phyloP scores from a whole-genome alignment of 2,113 vertebrate genomes.

The Xenopus borealis region DNA sequence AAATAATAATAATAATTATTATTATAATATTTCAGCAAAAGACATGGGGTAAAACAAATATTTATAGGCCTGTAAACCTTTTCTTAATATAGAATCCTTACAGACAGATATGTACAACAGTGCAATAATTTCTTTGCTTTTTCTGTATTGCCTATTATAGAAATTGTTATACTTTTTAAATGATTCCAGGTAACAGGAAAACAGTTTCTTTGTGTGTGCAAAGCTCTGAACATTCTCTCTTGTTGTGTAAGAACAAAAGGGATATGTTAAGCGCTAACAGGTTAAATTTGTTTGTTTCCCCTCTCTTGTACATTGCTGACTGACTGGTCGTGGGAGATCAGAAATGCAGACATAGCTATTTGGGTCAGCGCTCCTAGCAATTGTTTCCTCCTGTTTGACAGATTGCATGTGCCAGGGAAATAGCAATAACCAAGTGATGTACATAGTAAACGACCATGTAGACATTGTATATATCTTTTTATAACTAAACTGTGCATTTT shows the following conservation, averaged over 20 bases:
- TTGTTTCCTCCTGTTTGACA: slow-evolving; percentile 45
- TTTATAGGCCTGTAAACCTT: too few species aligned
- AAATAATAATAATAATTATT: too few species aligned
- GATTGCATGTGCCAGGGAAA: slow-evolving; percentile 45
- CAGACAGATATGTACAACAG: too few species aligned
- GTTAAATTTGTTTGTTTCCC: slow-evolving; percentile 7
- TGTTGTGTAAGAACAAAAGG: slow-evolving; percentile 28
- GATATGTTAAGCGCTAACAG: slow-evolving; percentile 25
- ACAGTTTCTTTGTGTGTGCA: too few species aligned
- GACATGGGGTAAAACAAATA: too few species aligned
- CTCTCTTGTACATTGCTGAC: slow-evolving; percentile 27
- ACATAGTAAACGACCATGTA: slow-evolving; percentile 32
- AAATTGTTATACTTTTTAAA: too few species aligned
- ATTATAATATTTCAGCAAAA: too few species aligned
- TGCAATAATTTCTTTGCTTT: too few species aligned
- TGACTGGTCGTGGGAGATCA: slow-evolving; percentile 40
- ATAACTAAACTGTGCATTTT: slow-evolving; percentile 27
- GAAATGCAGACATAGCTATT: slow-evolving; percentile 38
- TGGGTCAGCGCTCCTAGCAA: slow-evolving; percentile 41
- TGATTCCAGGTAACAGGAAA: too few species aligned
- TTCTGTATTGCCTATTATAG: too few species aligned
- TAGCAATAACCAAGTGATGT: slow-evolving; percentile 43
- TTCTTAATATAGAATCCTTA: too few species aligned
- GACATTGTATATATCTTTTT: slow-evolving; percentile 32
- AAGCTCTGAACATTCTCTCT: too few species aligned